Base-by-base conservation (phyloP, 2,888 invertebrate species). In the Dicranocentrus wangi region DNA sequence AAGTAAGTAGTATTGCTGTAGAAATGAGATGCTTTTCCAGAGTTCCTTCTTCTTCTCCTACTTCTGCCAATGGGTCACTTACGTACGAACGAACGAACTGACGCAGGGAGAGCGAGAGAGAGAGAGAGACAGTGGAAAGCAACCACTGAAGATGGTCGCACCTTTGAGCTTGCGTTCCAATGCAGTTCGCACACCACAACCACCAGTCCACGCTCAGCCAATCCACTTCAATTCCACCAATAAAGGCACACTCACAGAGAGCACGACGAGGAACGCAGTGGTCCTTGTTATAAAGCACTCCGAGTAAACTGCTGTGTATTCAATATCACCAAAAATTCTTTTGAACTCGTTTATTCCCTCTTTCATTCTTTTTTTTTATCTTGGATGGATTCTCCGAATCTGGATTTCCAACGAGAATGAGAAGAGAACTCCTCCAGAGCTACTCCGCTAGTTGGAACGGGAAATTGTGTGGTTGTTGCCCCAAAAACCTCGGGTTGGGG, bases 101-200 rank as follows among this genome's bases (percentile, higher is more conserved):
- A 72, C 71, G 71, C 71, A 66, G 43, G 53, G 17, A 78, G 51
- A 69, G 68, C 19, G 43, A 19, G 15, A 53, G 53, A 39, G 15
- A 8, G 39, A 8, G 13, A 47, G 25, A 17, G n/a, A 60, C 42
- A 8, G 51, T 53, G 51, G 65, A 19, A 61, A 80, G 70, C 63
- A 63, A 43, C 55, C 53, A 42, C 51, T 51, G 77, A 47, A 77
- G 68, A 47, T 47, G 73, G 69, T 80, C 73, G 73, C 69, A 73
- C 68, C 71, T 72, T 77, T 73, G 80, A 80, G 80, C 72, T 80
- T 80, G 80, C 80, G 80, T 80, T 80, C 80, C 73, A 60, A 60
- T 73, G 68, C 80, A 80, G 73, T 39, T 70, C 68, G 27, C 65
- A 21, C 28, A 73, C 73, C 79, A 79, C 72, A 79, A 72, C 79